Evolutionary conservation across 2,113 vertebrate species (phyloP), one percentile per base, ranked within the genome.

Genomic region (Pristiophorus japonicus): DNA sequence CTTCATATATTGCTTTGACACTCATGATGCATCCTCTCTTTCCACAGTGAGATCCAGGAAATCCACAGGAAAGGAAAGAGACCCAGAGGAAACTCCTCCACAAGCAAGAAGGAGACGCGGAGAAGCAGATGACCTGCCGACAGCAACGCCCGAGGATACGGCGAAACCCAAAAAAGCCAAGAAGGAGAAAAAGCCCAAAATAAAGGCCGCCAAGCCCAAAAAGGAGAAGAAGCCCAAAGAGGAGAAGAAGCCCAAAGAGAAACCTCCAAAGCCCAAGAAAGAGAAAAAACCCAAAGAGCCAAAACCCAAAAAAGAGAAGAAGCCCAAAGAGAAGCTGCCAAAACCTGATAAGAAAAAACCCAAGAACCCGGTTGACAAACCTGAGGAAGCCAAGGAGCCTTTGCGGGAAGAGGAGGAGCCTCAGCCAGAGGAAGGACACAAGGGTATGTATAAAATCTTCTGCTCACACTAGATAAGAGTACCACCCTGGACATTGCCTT

Each of bases 181-280:
- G 92, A 94, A 94, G 6, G 92, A 47, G 20, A 94, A 94, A 47
- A 94, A 70, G 42, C 42, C 92, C 8, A 94, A 70, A 47, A 27
- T 1, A 2, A 94, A 70, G 24, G 4, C 42, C 16, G 38, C 92
- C n/a, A 94, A 94, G 2, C 20, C 63, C 20, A 70, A 70, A 14
- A 94, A 94, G 30, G 92, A 94, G 65, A 94, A 94, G 20, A 94
- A 94, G 45, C 7, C 59, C 18, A 93, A 66, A 30, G 91, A 47
- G 27, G 92, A 94, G 65, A 67, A 67, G 16, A 94, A 94, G 67
- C 8, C 42, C 92, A 94, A 94, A 94, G 92, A 94, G 1, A 94
- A 47, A 94, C 42, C 12, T 3, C 1, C 65, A 30, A 94, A 94
- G 70, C 7, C 92, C 4, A 70, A 94, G 30, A 67, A 67, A 14